Percentiles rank a stretch among this genome's conserved stretches.
These are phyloP conservation scores for Etheostoma nigrum DNA, from an alignment of 2,797 vertebrate genomes.

Conservation along the genomic window DNA sequence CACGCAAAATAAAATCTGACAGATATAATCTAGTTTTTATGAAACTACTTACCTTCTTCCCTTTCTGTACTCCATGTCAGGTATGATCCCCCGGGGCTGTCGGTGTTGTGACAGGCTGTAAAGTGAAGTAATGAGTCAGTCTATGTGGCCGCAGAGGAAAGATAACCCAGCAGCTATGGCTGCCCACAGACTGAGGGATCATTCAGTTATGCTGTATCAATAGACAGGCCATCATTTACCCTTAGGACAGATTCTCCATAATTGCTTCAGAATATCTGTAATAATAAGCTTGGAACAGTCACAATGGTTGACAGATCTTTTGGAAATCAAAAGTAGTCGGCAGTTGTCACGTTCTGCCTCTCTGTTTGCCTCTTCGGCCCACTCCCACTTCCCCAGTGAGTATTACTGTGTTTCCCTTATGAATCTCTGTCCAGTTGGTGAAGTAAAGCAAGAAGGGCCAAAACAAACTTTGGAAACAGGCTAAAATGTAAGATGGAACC, in stretches of 20 bases:
- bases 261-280: slow-evolving; percentile 12
- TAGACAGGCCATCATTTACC: slow-evolving; percentile 55
- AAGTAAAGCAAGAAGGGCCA: no score
- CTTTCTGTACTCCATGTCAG: slow-evolving; percentile 19
- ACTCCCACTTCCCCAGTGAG: background rate
- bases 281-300: slow-evolving; percentile 4
- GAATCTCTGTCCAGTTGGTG: no score
- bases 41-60: slow-evolving; percentile 46
- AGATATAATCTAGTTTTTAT: slow-evolving; percentile 55
- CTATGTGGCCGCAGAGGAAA: slow-evolving; percentile 32
- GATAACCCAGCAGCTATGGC: slow-evolving; percentile 55
- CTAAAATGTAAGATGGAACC: no score
- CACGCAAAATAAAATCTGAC: slow-evolving; percentile 53
- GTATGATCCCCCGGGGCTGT: slow-evolving; percentile 31
- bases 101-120: slow-evolving; percentile 47
- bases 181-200: slow-evolving; percentile 43
- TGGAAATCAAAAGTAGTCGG: no score
- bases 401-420: background rate
- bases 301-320: background rate
- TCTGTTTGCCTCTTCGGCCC: background rate
- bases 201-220: slow-evolving; percentile 47
- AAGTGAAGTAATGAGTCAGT: slow-evolving; percentile 63
- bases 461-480: no score
- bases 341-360: background rate
- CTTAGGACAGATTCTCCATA: slow-evolving; percentile 25